A percentile compares a stretch with the other conserved stretches of the same genome.
These are phyloP conservation scores for Platysternon megacephalum DNA, from an alignment of 2,113 vertebrate species.

Conservation along the genomic window DNA sequence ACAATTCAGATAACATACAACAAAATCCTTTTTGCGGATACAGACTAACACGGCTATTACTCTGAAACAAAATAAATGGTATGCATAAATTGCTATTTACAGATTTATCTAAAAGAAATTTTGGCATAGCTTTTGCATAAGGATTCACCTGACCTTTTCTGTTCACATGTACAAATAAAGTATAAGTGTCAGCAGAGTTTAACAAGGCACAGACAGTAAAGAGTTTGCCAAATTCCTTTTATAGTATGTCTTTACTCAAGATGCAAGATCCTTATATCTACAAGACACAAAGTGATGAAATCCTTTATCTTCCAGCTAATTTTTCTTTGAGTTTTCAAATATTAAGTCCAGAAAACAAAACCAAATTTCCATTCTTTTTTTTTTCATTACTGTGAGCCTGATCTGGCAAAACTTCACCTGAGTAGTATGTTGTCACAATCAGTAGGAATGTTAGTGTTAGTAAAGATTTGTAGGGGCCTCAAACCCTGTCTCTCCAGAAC, in stretches of 20 bases:
- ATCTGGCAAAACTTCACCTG: background rate
- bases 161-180: constrained; percentile 20
- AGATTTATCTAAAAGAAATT: constrained; percentile 46
- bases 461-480: background rate
- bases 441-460: background rate
- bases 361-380: background rate
- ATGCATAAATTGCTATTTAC: background rate
- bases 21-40: too few relatives aligned
- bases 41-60: too few relatives aligned
- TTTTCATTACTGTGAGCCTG: background rate
- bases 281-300: background rate
- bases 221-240: constrained; percentile 40
- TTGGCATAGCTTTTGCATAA: constrained; percentile 47
- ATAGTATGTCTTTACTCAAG: background rate
- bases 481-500: background rate
- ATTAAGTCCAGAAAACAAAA: background rate
- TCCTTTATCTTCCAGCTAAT: background rate
- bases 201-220: constrained; percentile 49
- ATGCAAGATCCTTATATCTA: background rate
- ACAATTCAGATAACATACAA: constrained; percentile 32
- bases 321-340: background rate
- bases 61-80: constrained; percentile 11
- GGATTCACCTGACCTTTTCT: constrained; percentile 62
- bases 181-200: constrained; percentile 21
- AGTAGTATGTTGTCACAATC: background rate